These are phyloP conservation scores for Allacma fusca DNA, from an alignment of 2,888 invertebrate species.

Conservation along the genomic window DNA sequence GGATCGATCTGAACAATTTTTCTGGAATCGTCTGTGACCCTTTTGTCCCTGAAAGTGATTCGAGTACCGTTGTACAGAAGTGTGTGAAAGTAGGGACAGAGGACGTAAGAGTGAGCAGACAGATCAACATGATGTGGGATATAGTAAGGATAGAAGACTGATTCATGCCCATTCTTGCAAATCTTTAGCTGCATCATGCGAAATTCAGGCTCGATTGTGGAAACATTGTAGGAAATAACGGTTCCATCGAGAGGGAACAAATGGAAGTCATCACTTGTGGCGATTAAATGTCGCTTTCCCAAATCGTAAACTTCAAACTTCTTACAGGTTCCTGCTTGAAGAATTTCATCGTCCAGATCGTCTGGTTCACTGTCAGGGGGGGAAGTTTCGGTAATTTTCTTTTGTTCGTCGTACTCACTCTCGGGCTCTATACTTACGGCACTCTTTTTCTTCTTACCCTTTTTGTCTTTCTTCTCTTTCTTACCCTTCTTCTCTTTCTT, in stretches of 20 bases:
- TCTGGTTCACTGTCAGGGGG: conserved; percentile 19
- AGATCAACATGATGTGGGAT: conserved; percentile 51
- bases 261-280: conserved; percentile 51
- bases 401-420: neutral
- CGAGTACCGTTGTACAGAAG: conserved; percentile 54
- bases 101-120: conserved; percentile 29
- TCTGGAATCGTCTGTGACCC: neutral
- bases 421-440: neutral
- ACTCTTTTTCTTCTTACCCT: neutral
- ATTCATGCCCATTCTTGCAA: conserved; percentile 50
- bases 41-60: conserved; percentile 51
- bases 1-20: conserved; percentile 10
- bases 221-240: conserved; percentile 54
- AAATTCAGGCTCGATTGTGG: conserved; percentile 56
- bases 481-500: conserved; percentile 15
- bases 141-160: conserved; percentile 58
- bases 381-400: conserved; percentile 33
- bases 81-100: conserved; percentile 56
- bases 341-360: neutral
- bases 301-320: conserved; percentile 53
- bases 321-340: neutral
- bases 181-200: conserved; percentile 56
- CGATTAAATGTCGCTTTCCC: conserved; percentile 51
- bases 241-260: conserved; percentile 57
- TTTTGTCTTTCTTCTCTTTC: too few species aligned